These are phyloP conservation scores for Malurus leucopterus DNA, from an alignment of 2,797 vertebrate species.

Conservation along the genomic window DNA sequence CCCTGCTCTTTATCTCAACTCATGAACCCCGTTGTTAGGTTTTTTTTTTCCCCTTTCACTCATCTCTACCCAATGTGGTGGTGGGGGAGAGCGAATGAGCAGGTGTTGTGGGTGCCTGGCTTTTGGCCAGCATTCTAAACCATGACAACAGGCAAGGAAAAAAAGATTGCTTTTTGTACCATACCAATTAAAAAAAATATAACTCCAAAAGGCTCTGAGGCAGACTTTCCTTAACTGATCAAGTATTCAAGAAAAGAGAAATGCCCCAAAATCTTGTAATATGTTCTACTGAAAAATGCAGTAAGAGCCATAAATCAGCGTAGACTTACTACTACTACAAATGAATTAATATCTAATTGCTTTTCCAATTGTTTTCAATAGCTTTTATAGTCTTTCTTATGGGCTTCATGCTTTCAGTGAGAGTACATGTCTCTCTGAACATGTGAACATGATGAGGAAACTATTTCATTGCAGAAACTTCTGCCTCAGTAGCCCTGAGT, in stretches of 20 bases:
- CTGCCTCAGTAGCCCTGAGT: neutral
- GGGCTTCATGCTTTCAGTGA: neutral
- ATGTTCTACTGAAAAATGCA: neutral
- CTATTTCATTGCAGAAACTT: neutral
- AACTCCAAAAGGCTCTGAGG: neutral
- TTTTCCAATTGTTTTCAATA: neutral
- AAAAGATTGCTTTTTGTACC: neutral
- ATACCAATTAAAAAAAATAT: neutral
- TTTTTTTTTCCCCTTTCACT: too few relatives aligned
- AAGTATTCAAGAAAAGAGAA: neutral
- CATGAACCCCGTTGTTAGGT: too few relatives aligned
- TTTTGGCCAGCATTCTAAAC: too few relatives aligned
- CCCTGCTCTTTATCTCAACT: too few relatives aligned
- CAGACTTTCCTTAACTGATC: neutral
- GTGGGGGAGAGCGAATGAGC: too few relatives aligned
- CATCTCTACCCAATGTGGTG: too few relatives aligned
- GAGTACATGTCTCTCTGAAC: neutral
- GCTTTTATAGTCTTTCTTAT: neutral
- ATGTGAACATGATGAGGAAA: neutral
- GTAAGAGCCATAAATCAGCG: neutral
- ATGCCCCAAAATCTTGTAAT: neutral
- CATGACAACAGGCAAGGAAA: neutral
- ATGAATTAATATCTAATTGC: neutral
- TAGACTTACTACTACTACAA: neutral
- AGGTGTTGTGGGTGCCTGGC: too few relatives aligned